Base-by-base conservation (phyloP, 2,888 invertebrate species). In the Saturnia japonica region DNA sequence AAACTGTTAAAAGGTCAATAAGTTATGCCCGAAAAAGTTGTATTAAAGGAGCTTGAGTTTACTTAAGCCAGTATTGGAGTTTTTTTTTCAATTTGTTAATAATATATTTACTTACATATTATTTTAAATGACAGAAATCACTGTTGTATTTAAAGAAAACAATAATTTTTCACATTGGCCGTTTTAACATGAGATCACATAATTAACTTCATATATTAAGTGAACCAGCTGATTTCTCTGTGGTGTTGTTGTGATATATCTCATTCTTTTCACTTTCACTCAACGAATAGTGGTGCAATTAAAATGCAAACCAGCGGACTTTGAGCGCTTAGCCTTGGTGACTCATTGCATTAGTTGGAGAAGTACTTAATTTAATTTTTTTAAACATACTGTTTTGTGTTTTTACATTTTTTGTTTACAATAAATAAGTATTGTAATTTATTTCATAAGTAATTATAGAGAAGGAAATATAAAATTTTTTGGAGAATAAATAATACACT, bases 261-360 rank as follows among this genome's bases (percentile, higher is more conserved):
- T 40, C 64, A n/a, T 1, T 40, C 64, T 14, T 60, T 60, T 60
- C n/a, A 64, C 64, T 64, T 64, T 64, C 64, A 64, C 64, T 64
- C 2, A 1, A 40, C 64, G 64, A n/a, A 34, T 64, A 25, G 28
- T 60, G 57, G 64, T 64, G 64, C 19, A 34, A 60, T 60, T 60
- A 60, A 34, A 40, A 64, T 22, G 19, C 11, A 64, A 64, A 64
- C 19, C 64, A 11, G n/a, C 34, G 34, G 40, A 64, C 40, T n/a
- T 64, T 64, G 64, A 64, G 40, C 40, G 40, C 8, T 19, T 19
- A 64, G 64, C 64, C 64, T 64, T 64, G 64, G 40, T 40, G n/a
- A 64, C 64, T 64, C 64, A 40, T 64, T 64, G 64, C 64, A 40
- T 34, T 64, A 40, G 40, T 64, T 62, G 40, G 40, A 62, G 62